Base-by-base conservation (phyloP, 1,140 invertebrate species). In the Rhopalosiphum maidis region DNA sequence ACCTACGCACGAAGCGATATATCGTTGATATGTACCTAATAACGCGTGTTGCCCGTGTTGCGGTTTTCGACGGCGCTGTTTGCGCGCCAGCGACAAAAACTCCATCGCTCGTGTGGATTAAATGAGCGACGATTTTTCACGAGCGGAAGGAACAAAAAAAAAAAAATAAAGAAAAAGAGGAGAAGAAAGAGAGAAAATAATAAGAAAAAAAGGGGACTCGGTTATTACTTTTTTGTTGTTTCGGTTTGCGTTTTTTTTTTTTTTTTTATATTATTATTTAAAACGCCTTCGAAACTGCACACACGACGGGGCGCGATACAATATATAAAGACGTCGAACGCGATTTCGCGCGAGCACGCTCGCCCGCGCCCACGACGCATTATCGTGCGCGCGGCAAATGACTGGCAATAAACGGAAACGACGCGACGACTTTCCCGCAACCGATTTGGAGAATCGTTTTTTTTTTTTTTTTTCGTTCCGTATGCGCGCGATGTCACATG, bases 391-490 rank as follows among this genome's bases (percentile, higher is more conserved):
- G 48, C 82, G 77, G 82, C 91, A 93, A 93, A 93, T 93, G 91
- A 86, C 91, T 93, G 91, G 82, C 91, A 93, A 93, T 93, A 93
- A 93, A 93, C 91, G 91, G 91, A 86, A 93, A 93, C 91, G 91
- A 93, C 91, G 91, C 85, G 91, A 93, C 91, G 91, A 92, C 82
- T 93, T 93, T 86, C 91, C 91, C n/a, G 91, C 85, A 93, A 93
- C 91, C 82, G 91, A 93, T 85, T 93, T 93, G 21, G 91, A 86
- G 48, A 85, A 85, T 93, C 48, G 30, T 93, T 85, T 85, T 93
- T 54, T 93, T 85, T 85, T 93, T 54, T 93, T 85, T 54, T 93
- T 41, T 93, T 15, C 68, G 41, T 22, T 43, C 68, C 82, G 90
- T 41, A 2, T 48, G n/a, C 23, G 22, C 60, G n/a, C 90, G n/a